Conservation (phyloP, 2,797 vertebrate genomes). For the Hippocampus kuda region DNA sequence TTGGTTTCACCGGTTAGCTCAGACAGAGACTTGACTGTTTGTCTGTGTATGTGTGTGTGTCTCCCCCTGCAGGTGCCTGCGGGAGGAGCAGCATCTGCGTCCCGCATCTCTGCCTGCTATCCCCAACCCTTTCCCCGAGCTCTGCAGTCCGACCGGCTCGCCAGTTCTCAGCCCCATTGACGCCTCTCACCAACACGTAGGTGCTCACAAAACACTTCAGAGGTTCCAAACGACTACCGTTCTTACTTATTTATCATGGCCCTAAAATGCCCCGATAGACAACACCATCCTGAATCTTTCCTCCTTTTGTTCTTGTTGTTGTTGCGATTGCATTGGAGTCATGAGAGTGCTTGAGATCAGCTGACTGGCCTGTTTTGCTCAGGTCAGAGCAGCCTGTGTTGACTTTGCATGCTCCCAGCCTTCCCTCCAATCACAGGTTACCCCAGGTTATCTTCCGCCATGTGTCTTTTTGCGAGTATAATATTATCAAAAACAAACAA, state of each 20-base stretch:
- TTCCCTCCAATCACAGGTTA: slow-evolving; percentile 47
- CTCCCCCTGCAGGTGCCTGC: slow-evolving; percentile 75
- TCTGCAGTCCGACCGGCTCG: slow-evolving; percentile 79
- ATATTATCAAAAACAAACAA: slow-evolving; percentile 22
- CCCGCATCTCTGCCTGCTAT: slow-evolving; percentile 94
- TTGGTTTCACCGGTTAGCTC: neutral
- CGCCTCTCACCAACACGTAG: slow-evolving; percentile 63
- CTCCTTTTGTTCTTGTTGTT: neutral
- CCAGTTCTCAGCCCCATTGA: slow-evolving; percentile 75
- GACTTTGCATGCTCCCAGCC: slow-evolving; percentile 35
- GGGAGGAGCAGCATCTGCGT: slow-evolving; percentile 82
- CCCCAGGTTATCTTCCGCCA: slow-evolving; percentile 49
- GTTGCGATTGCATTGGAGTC: neutral
- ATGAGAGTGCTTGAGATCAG: slow-evolving; percentile 25
- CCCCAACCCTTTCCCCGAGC: slow-evolving; percentile 93
- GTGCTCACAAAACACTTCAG: slow-evolving; percentile 12
- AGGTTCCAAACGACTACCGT: neutral
- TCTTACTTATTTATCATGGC: neutral
- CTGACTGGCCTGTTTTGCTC: slow-evolving; percentile 40
- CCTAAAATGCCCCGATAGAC: neutral
- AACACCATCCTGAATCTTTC: neutral
- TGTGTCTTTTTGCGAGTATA: slow-evolving; percentile 18
- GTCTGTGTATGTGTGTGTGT: slow-evolving; percentile 25
- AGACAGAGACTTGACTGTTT: neutral
- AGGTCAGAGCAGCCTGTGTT: slow-evolving; percentile 45